phyloP scores from a whole-genome alignment of 1,140 invertebrate species.

The Neotoxoptera formosana region DNA sequence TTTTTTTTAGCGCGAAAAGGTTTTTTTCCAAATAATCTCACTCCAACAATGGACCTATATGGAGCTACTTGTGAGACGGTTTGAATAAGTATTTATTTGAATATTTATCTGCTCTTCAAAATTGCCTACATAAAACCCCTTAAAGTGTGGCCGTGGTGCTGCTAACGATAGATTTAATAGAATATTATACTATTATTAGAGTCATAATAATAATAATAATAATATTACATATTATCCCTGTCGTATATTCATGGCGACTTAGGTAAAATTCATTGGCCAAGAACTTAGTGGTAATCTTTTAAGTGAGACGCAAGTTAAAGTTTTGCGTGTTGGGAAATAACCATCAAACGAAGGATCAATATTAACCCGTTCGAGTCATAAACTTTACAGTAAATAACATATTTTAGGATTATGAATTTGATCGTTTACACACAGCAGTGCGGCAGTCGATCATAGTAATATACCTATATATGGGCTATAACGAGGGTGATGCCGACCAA shows the following conservation, averaged over 20 bases:
- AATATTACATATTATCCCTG: neutral
- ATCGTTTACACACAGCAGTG: neutral
- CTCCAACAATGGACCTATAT: no score
- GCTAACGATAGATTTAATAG: neutral
- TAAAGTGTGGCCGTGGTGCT: neutral
- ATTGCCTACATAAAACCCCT: neutral
- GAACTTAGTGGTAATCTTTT: slow-evolving; percentile 27
- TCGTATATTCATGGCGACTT: neutral
- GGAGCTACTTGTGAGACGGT: neutral
- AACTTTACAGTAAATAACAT: slow-evolving; percentile 23
- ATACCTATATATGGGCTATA: neutral
- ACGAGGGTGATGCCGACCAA: neutral
- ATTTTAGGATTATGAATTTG: slow-evolving; percentile 35
- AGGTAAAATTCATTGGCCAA: neutral
- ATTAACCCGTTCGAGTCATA: slow-evolving; percentile 5
- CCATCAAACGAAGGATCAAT: neutral
- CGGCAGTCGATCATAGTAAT: neutral
- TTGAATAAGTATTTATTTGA: neutral
- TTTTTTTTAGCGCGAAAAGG: no score
- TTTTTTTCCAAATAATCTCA: no score
- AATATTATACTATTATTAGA: neutral
- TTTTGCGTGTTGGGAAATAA: slow-evolving; percentile 1
- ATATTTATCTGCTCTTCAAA: no score
- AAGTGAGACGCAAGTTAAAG: slow-evolving; percentile 16
- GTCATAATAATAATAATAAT: no score